phyloP scores from a whole-genome alignment of 2,888 invertebrate species.

The Sialis fuliginosa region DNA sequence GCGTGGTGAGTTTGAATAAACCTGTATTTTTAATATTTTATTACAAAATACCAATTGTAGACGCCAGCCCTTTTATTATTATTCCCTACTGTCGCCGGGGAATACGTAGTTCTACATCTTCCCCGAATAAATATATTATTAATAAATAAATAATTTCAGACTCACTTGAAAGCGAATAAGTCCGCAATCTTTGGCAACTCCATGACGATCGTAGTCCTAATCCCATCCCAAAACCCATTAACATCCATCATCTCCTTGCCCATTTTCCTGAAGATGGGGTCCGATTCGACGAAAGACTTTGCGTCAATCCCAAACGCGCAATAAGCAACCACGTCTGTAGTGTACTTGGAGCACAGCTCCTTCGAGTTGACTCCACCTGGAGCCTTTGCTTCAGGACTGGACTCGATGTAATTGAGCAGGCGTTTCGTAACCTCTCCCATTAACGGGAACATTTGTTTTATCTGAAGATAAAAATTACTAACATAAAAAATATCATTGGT shows the following conservation, averaged over 20 bases:
- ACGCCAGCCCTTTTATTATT: too few relatives aligned
- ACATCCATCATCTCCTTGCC: conserved; percentile 18
- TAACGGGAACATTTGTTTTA: conserved; percentile 29
- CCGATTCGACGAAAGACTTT: conserved; percentile 19
- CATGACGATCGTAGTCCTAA: conserved; percentile 3
- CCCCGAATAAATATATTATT: too few relatives aligned
- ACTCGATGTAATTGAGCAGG: conserved; percentile 23
- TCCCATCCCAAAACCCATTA: conserved; percentile 6
- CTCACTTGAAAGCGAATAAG: conserved; percentile 3
- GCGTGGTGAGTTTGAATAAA: too few relatives aligned
- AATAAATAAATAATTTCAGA: too few relatives aligned
- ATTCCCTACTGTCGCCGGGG: too few relatives aligned
- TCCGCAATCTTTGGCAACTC: conserved; percentile 4
- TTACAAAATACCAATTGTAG: too few relatives aligned
- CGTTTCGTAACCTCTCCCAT: conserved; percentile 25
- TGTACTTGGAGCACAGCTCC: conserved; percentile 23
- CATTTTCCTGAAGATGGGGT: conserved; percentile 15
- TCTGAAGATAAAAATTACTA: too few relatives aligned
- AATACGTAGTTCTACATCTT: too few relatives aligned
- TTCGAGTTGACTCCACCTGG: conserved; percentile 24
- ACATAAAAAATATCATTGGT: background rate
- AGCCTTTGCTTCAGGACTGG: conserved; percentile 13
- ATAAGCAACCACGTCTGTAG: conserved; percentile 26
- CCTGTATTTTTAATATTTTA: too few relatives aligned
- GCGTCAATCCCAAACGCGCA: conserved; percentile 28